Evolutionary conservation across 1,140 invertebrate genomes (phyloP), one percentile per base, ranked within the genome.

Genomic region (Eueides isabella): DNA sequence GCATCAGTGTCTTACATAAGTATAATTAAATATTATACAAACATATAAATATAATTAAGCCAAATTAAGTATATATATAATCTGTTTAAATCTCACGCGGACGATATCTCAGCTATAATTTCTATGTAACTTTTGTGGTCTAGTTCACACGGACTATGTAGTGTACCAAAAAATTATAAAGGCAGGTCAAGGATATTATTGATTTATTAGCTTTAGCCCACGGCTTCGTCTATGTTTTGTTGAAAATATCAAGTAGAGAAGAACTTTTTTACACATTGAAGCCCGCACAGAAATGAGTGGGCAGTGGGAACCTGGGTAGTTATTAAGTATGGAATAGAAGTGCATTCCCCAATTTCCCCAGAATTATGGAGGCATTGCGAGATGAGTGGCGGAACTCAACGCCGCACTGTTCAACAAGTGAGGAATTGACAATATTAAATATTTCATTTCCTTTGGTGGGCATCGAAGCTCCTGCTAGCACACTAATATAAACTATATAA

Each of bases 21-120:
- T 23, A 26, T 55, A 55, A 55, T 55, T 55, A 55, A 55, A 55
- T 26, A 55, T 55, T 55, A 55, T 55, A 55, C 19, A 55, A 55
- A 23, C 3, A 12, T 55, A 23, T 55, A 23, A 3, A 11, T 55
- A 26, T 55, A 55, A 55, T 55, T 55, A 26, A 55, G 48, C 26
- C 23, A 55, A 55, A 55, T 55, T 55, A 26, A 23, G 16, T 26
- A 23, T 3, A 38, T 5, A 31, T 31, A 38, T 48, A 3, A 9
- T 48, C 1, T 48, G n/a, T 19, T 48, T 7, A 48, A 19, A 26
- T 55, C 48, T 55, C 23, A 55, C 48, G 11, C 48, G 48, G 48
- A 55, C 48, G 19, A 55, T 26, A 55, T 55, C 19, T 26, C 23
- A 19, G 2, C 5, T 55, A 55, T 26, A 55, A 55, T 55, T 55